These are phyloP conservation scores for Thamnaconus septentrionalis DNA, from an alignment of 2,113 vertebrate genomes.

Conservation along the genomic window DNA sequence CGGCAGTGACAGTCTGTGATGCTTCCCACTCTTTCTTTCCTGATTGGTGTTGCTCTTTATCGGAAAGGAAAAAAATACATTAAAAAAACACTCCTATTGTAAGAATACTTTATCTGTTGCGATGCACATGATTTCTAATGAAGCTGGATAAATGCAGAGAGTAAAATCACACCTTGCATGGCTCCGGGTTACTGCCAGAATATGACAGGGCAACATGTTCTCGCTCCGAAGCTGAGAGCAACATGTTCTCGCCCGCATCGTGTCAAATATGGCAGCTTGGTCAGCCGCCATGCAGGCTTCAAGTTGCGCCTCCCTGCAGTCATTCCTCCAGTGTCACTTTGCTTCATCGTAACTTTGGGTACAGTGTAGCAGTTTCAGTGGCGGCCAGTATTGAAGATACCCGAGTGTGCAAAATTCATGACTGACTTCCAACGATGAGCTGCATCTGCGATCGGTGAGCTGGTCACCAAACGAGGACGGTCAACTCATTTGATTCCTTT, in stretches of 20 bases:
- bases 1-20: constrained; percentile 15
- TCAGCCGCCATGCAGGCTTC: neutral
- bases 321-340: too few species aligned
- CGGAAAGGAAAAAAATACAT: too few species aligned
- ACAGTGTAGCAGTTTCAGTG: too few species aligned
- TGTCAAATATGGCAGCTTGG: constrained; percentile 2
- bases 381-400: too few species aligned
- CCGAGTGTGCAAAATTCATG: too few species aligned
- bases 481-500: too few species aligned
- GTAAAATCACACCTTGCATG: neutral
- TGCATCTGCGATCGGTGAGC: too few species aligned
- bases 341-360: neutral
- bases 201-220: neutral
- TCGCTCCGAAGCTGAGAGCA: neutral
- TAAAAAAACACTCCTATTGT: too few species aligned
- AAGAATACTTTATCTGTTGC: neutral
- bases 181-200: constrained; percentile 5
- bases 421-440: too few species aligned
- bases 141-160: constrained; percentile 6
- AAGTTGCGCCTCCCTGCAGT: too few species aligned
- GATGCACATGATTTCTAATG: neutral
- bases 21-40: neutral
- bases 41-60: too few species aligned
- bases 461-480: too few species aligned
- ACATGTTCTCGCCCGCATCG: neutral